Evolutionary conservation across 2,797 vertebrate genomes (phyloP), one percentile per base, ranked within the genome.

Genomic region (Sebastes variabilis): DNA sequence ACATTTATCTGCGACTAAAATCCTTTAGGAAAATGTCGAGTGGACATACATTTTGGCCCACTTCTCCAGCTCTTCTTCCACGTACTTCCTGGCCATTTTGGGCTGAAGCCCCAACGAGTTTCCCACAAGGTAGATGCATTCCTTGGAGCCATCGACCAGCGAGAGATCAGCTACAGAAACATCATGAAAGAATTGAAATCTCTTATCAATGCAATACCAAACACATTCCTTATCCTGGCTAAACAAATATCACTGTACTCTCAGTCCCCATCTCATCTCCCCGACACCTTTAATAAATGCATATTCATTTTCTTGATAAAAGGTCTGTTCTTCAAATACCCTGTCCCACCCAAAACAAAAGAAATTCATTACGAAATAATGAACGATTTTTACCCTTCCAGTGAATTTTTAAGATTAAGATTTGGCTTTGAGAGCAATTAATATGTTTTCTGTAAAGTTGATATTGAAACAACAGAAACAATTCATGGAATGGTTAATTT

Each of bases 41-140:
- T 4, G 0, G 1, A 34, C 88, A 79, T 92, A 99, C 98, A n/a
- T 96, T 91, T 92, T 97, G 81, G 97, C 97, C 98, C 98, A 99
- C 74, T 97, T 99, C 58, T 99, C 96, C 86, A 99, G 88, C 78
- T 99, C 97, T 89, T 98, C 97, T 24, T 97, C 95, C 66, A 98
- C 81, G 82, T 97, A 98, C 34, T 85, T 91, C 88, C 94, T 95
- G 27, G 96, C 95, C 80, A 79, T 95, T 83, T 92, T 97, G 16
- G 98, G 98, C 92, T 97, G 97, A 29, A 99, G 96, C 2, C 98
- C 98, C 2, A 98, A 91, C 2, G 98, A 99, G 94, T 99, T 97
- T 64, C 98, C 98, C 60, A 73, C 89, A 0, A 99, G 95, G 89
- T 99, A 99, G 62, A 98, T 55, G 4, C 97, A 96, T 0, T 96